Percentiles rank a stretch among this genome's conserved stretches.
Conservation (phyloP, 2,888 invertebrate species). For the Caenorhabditis afra region DNA sequence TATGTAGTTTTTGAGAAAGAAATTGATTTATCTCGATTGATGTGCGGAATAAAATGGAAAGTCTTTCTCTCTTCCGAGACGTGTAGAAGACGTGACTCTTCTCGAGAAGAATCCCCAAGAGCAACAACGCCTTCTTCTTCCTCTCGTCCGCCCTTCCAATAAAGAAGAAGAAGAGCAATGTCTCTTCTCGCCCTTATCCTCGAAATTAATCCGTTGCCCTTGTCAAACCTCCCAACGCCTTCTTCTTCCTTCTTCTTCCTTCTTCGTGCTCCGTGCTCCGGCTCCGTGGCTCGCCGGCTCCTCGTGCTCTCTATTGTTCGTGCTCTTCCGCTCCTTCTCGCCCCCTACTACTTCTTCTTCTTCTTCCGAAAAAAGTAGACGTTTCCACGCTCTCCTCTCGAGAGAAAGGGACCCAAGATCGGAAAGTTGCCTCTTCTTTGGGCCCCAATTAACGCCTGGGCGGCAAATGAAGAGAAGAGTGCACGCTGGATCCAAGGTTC, state of each 20-base stretch:
- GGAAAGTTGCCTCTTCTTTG: background rate
- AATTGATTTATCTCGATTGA: slow-evolving; percentile 59
- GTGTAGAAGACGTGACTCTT: slow-evolving; percentile 6
- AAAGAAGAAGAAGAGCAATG: no score
- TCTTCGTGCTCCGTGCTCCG: slow-evolving; percentile 6
- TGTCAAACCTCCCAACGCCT: slow-evolving; percentile 40
- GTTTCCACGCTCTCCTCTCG: slow-evolving; percentile 29
- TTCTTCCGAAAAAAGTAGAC: slow-evolving; percentile 44
- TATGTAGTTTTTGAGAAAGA: slow-evolving; percentile 39
- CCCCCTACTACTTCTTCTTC: slow-evolving; percentile 33
- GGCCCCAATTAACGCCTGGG: slow-evolving; percentile 27
- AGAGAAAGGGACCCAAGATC: background rate
- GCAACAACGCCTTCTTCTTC: background rate
- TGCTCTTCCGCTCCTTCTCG: slow-evolving; percentile 35
- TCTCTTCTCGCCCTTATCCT: slow-evolving; percentile 4
- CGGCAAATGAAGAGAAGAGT: slow-evolving; percentile 25
- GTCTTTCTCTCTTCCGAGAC: background rate
- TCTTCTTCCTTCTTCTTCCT: slow-evolving; percentile 11
- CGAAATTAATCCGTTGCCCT: slow-evolving; percentile 22
- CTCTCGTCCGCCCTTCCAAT: background rate
- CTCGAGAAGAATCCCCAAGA: slow-evolving; percentile 12
- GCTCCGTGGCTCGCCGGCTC: no score
- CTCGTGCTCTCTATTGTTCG: slow-evolving; percentile 18
- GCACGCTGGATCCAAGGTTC: slow-evolving; percentile 7
- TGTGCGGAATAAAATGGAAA: slow-evolving; percentile 45